phyloP scores from a whole-genome alignment of 2,888 invertebrate species.

The Nudaria mundana region DNA sequence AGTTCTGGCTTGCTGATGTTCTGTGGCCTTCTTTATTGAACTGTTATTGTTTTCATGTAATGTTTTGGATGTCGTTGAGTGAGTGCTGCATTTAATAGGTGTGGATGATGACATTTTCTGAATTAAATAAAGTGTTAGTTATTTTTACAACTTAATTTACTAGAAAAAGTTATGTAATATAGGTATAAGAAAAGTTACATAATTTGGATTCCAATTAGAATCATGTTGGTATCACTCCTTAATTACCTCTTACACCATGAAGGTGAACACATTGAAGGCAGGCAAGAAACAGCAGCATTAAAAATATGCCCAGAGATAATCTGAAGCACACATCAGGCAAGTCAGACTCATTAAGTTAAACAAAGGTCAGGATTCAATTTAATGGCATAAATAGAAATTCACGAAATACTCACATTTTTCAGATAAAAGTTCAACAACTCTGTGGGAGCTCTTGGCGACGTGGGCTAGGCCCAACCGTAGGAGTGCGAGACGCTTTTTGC shows the following conservation, averaged over 20 bases:
- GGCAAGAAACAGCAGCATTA: too few relatives aligned
- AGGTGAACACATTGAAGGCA: too few relatives aligned
- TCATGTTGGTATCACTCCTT: too few relatives aligned
- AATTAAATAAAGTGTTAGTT: conserved; percentile 8
- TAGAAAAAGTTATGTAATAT: too few relatives aligned
- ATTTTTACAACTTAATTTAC: neutral
- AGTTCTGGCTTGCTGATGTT: conserved; percentile 57
- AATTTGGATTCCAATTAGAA: too few relatives aligned
- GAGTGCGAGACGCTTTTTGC: conserved; percentile 55
- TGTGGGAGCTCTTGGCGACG: conserved; percentile 57
- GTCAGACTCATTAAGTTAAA: too few relatives aligned
- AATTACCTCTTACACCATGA: too few relatives aligned
- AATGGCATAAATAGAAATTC: too few relatives aligned
- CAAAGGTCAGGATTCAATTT: too few relatives aligned
- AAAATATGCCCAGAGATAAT: too few relatives aligned
- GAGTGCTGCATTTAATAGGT: conserved; percentile 37
- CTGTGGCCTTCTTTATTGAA: conserved; percentile 38
- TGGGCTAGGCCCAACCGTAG: conserved; percentile 57
- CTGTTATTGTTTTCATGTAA: conserved; percentile 50
- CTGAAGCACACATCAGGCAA: too few relatives aligned
- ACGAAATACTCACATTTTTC: conserved; percentile 61
- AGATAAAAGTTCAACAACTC: conserved; percentile 63
- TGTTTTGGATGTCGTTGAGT: conserved; percentile 29
- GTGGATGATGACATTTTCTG: conserved; percentile 55
- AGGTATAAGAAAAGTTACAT: too few relatives aligned